Percentiles rank a stretch among this genome's conserved stretches.
Conservation (phyloP, 2,113 vertebrate species). For the Hystrix brachyura region DNA sequence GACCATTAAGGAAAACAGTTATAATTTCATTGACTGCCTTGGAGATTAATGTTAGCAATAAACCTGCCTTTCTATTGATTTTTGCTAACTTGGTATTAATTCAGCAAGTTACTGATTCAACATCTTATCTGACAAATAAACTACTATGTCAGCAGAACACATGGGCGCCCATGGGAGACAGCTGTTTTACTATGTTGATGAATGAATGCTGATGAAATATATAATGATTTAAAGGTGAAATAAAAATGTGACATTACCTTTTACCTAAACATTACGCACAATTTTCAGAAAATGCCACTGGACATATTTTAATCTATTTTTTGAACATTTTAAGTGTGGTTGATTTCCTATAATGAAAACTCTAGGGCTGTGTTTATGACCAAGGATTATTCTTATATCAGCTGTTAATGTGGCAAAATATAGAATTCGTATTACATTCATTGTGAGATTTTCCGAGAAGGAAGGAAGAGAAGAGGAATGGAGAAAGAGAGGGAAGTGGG, state of each 20-base stretch:
- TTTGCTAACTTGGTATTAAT: constrained; percentile 45
- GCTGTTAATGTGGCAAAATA: constrained; percentile 8
- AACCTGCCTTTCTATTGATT: constrained; percentile 36
- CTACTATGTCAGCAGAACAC: background rate
- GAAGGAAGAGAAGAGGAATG: background rate
- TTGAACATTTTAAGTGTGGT: constrained; percentile 37
- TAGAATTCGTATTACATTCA: constrained; percentile 11
- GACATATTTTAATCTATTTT: constrained; percentile 22
- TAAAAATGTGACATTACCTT: background rate
- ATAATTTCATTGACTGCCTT: constrained; percentile 31
- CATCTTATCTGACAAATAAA: background rate
- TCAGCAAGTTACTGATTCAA: constrained; percentile 8
- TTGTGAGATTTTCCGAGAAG: background rate
- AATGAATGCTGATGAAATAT: background rate
- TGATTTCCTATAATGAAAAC: constrained; percentile 38
- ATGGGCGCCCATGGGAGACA: background rate
- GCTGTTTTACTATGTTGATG: constrained; percentile 1
- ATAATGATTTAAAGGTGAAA: background rate
- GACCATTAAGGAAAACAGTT: constrained; percentile 21
- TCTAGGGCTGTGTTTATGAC: background rate
- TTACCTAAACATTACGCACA: background rate
- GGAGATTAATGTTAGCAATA: constrained; percentile 51
- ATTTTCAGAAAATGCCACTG: constrained; percentile 31
- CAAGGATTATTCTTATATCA: background rate
- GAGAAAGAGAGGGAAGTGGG: background rate